These are phyloP conservation scores for Muricea muricata DNA, from an alignment of 92 coral and sea anemone genomes.

Conservation along the genomic window DNA sequence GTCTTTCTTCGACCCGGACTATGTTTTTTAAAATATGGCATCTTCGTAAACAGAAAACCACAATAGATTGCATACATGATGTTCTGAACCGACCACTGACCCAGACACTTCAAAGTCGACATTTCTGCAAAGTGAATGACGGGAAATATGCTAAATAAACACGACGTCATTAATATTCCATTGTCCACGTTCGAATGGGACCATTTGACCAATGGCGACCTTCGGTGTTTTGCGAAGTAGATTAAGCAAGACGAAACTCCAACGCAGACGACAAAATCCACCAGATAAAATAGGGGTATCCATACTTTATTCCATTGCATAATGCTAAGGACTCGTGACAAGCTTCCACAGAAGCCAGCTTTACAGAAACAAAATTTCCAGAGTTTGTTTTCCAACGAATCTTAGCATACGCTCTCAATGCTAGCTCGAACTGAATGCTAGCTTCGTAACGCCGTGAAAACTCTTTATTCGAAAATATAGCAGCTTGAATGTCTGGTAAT, in stretches of 20 bases:
- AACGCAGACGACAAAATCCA: slow-evolving; percentile 3
- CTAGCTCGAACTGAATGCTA: not conserved
- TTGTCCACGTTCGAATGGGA: slow-evolving; percentile 5
- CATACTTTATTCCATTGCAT: slow-evolving; percentile 1
- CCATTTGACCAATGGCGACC: not conserved
- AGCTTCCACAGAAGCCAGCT: too few species aligned
- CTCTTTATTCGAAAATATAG: not conserved
- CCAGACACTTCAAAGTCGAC: not conserved
- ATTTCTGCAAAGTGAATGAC: not conserved
- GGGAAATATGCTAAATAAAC: slow-evolving; percentile 11
- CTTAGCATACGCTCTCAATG: not conserved
- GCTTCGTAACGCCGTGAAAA: not conserved
- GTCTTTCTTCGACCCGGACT: not conserved
- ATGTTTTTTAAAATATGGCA: not conserved
- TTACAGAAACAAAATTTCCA: too few species aligned
- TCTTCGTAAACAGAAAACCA: slow-evolving; percentile 14
- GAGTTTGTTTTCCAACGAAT: not conserved
- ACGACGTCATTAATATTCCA: not conserved
- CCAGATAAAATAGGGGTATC: not conserved
- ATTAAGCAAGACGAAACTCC: not conserved
- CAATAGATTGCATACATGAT: slow-evolving; percentile 5
- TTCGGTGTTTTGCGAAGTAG: not conserved
- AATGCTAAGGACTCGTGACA: too few species aligned
- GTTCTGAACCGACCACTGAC: slow-evolving; percentile 5
- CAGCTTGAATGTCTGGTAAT: not conserved